These are phyloP conservation scores for Chaetops frenatus DNA, from an alignment of 2,113 vertebrate genomes.

Conservation along the genomic window DNA sequence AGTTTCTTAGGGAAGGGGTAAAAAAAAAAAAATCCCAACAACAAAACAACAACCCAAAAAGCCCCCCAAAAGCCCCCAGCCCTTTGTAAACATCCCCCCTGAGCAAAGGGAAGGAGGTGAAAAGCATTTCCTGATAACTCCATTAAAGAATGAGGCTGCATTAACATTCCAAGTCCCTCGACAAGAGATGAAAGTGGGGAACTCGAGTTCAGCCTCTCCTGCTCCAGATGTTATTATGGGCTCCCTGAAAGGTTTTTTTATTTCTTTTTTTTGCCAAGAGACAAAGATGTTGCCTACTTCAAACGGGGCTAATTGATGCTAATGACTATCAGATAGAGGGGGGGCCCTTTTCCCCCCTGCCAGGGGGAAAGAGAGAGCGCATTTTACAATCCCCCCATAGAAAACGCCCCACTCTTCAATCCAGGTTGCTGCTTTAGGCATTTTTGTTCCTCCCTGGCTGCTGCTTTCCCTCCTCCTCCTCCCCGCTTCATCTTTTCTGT, in stretches of 20 bases:
- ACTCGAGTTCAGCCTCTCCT: slow-evolving; percentile 57
- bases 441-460: slow-evolving; percentile 42
- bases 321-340: slow-evolving; percentile 89
- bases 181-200: slow-evolving; percentile 67
- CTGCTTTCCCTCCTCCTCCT: neutral
- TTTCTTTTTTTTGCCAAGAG: slow-evolving; percentile 70
- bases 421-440: slow-evolving; percentile 37
- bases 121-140: slow-evolving; percentile 79
- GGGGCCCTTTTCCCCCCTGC: slow-evolving; percentile 70
- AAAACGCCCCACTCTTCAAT: slow-evolving; percentile 51
- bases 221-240: slow-evolving; percentile 82
- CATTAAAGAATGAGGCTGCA: slow-evolving; percentile 67
- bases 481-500: neutral
- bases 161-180: slow-evolving; percentile 73
- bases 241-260: slow-evolving; percentile 68
- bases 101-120: slow-evolving; percentile 57
- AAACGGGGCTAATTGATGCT: slow-evolving; percentile 91
- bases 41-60: neutral
- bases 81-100: slow-evolving; percentile 60
- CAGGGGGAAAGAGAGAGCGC: slow-evolving; percentile 63
- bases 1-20: neutral
- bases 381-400: slow-evolving; percentile 76
- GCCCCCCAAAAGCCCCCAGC: neutral
- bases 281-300: slow-evolving; percentile 83
- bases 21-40: neutral